Conservation (phyloP, 2,113 vertebrate genomes). For the Amazona vittata region DNA sequence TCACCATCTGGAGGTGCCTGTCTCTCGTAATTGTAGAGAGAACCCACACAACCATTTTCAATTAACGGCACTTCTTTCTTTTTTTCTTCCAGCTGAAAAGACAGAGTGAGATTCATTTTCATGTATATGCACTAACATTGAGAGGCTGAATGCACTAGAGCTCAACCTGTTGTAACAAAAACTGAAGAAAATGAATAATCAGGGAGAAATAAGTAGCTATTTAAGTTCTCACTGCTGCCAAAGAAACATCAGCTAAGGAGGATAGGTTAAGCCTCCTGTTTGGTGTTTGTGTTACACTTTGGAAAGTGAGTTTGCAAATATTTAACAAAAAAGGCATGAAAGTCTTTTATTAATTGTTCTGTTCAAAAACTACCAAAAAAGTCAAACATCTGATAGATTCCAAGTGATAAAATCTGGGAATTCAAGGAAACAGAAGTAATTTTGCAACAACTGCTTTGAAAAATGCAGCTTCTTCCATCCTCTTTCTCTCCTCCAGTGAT, state of each 20-base stretch:
- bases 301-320: neutral
- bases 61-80: neutral
- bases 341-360: neutral
- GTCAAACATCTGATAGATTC: neutral
- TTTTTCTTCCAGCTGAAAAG: neutral
- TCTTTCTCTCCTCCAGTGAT: neutral
- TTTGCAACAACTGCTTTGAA: neutral
- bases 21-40: neutral
- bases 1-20: neutral
- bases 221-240: neutral
- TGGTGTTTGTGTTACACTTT: neutral
- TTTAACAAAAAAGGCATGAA: neutral
- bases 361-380: neutral
- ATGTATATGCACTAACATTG: neutral
- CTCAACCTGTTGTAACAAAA: conserved; percentile 2
- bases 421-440: neutral
- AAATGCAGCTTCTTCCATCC: neutral
- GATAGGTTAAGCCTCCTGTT: neutral
- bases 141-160: neutral
- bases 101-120: neutral
- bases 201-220: neutral
- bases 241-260: neutral
- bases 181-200: neutral
- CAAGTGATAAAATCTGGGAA: neutral
- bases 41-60: neutral